Percentiles rank a stretch among this genome's conserved stretches.
Evolutionary conservation across 2,113 vertebrate genomes (phyloP).

Genomic region (Oryzias woworae): DNA sequence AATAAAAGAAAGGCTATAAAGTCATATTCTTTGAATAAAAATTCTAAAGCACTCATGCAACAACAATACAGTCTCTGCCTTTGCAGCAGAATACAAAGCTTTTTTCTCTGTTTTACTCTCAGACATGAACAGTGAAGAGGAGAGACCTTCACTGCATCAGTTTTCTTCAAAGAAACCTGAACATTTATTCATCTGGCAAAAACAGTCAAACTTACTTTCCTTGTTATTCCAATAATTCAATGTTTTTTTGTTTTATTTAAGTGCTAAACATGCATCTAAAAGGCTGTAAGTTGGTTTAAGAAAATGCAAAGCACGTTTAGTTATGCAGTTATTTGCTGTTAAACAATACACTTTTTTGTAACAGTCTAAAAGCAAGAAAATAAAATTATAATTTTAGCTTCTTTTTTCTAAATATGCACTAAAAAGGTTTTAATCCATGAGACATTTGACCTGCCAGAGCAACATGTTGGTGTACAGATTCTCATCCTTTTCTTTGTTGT

Average conservation of each 20-base stretch:
- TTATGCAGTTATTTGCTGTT: not conserved
- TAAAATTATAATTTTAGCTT: not conserved
- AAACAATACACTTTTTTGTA: not conserved
- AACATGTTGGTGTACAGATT: constrained; percentile 5
- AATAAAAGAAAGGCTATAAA: constrained; percentile 17
- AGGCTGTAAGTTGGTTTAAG: not conserved
- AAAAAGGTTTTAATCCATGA: constrained; percentile 3
- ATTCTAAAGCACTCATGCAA: not conserved
- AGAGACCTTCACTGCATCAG: constrained; percentile 8
- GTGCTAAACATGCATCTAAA: not conserved
- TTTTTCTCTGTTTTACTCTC: constrained; percentile 4
- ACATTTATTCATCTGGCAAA: not conserved
- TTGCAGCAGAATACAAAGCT: constrained; percentile 7
- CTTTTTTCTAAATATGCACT: not conserved
- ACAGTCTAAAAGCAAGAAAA: too few species aligned
- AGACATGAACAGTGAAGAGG: constrained; percentile 3
- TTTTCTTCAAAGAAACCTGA: constrained; percentile 1
- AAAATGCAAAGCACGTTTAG: not conserved
- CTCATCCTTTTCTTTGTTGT: constrained; percentile 7
- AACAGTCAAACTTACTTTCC: constrained; percentile 17
- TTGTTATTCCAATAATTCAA: not conserved
- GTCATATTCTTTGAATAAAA: constrained; percentile 13
- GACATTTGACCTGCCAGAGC: constrained; percentile 10
- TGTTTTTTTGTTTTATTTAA: not conserved
- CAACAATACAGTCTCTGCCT: constrained; percentile 1